phyloP scores from a whole-genome alignment of 2,113 vertebrate genomes.

The Butastur rufipennis region DNA sequence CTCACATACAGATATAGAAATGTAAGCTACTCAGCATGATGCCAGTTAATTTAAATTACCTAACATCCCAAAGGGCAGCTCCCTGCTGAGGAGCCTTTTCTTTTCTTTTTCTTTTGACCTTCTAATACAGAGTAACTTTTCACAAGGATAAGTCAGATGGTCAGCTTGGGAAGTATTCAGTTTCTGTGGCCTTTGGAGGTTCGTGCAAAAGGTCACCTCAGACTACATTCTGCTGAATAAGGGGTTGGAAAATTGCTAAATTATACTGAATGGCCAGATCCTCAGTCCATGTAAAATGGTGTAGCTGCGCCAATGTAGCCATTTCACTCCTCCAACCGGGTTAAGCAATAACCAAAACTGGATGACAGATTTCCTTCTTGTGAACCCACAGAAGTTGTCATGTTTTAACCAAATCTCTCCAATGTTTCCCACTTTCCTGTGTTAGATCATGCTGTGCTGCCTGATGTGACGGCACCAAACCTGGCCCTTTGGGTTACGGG shows the following conservation, averaged over 20 bases:
- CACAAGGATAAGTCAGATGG: constrained; percentile 56
- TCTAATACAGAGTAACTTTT: constrained; percentile 61
- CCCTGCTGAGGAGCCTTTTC: constrained; percentile 53
- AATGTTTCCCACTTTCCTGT: neutral
- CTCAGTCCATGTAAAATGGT: neutral
- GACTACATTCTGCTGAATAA: constrained; percentile 47
- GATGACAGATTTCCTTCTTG: neutral
- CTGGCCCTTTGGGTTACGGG: neutral
- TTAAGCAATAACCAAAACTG: neutral
- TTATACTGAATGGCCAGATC: neutral
- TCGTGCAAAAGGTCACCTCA: constrained; percentile 11
- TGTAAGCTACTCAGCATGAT: constrained; percentile 61
- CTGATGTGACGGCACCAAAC: neutral
- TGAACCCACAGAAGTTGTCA: neutral
- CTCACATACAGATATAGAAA: constrained; percentile 64
- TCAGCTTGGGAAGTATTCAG: constrained; percentile 36
- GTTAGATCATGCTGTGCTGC: neutral
- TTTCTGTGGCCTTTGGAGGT: constrained; percentile 42
- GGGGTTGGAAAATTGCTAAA: neutral
- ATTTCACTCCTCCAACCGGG: neutral
- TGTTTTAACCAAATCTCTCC: neutral
- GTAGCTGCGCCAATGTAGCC: neutral
- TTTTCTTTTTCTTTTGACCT: constrained; percentile 60
- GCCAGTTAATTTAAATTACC: constrained; percentile 65
- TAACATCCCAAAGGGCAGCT: constrained; percentile 64